phyloP scores from a whole-genome alignment of 2,113 vertebrate species.

The Datnioides undecimradiatus region DNA sequence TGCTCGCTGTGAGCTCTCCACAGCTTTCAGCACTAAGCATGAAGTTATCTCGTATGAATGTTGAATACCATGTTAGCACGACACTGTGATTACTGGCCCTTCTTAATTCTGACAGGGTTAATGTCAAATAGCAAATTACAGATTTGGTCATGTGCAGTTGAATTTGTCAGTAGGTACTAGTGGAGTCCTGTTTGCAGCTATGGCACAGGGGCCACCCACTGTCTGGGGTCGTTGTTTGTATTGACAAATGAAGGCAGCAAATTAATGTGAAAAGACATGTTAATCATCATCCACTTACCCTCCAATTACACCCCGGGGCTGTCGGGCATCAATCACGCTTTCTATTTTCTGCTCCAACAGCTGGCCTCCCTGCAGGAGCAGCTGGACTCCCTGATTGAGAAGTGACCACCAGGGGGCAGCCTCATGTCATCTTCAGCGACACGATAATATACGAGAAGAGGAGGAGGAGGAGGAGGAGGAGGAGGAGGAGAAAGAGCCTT shows the following conservation, averaged over 20 bases:
- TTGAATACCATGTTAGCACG: slow-evolving; percentile 16
- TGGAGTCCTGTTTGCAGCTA: slow-evolving; percentile 4
- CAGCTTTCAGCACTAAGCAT: slow-evolving; percentile 42
- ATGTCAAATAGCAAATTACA: slow-evolving; percentile 21
- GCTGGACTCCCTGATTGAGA: slow-evolving; percentile 95
- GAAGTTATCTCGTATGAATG: slow-evolving; percentile 30
- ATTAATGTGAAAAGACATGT: slow-evolving; percentile 65
- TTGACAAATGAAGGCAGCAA: slow-evolving; percentile 59
- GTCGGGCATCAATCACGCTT: slow-evolving; percentile 68
- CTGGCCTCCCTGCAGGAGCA: slow-evolving; percentile 96
- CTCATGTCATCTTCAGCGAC: slow-evolving; percentile 36
- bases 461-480: slow-evolving; percentile 25
- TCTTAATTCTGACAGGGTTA: slow-evolving; percentile 17
- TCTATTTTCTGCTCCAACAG: slow-evolving; percentile 78
- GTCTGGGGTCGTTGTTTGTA: slow-evolving; percentile 58
- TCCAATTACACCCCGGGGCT: slow-evolving; percentile 69
- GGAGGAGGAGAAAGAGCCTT: slow-evolving; percentile 22
- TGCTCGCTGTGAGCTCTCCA: slow-evolving; percentile 15
- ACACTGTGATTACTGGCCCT: not conserved
- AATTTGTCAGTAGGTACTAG: slow-evolving; percentile 43
- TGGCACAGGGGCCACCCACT: slow-evolving; percentile 28
- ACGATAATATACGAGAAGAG: not conserved
- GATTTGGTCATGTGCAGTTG: slow-evolving; percentile 35
- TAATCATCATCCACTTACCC: slow-evolving; percentile 78
- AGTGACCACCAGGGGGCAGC: slow-evolving; percentile 86